Evolutionary conservation across 2,797 vertebrate species (phyloP).

Genomic region (Aphelocoma californica): DNA sequence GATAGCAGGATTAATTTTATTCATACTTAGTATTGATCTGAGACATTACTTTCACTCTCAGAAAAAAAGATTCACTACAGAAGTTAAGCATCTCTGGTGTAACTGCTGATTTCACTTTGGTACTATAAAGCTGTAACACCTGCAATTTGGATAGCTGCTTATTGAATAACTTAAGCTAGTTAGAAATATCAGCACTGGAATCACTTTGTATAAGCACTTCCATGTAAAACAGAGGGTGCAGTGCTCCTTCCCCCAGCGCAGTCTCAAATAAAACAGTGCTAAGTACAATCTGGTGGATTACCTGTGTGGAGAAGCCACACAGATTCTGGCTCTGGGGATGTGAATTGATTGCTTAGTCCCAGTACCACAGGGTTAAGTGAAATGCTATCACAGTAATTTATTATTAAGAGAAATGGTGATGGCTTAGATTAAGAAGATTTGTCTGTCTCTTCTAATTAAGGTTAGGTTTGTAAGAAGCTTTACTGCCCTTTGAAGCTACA

Average conservation of each 20-base stretch:
- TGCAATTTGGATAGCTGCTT: background rate
- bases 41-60: background rate
- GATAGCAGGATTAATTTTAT: background rate
- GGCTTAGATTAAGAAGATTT: conserved; percentile 70
- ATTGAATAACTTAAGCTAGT: background rate
- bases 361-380: conserved; percentile 53
- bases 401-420: conserved; percentile 43
- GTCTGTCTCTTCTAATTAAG: conserved; percentile 64
- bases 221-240: background rate
- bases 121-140: background rate
- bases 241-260: accelerated
- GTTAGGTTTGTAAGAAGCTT: conserved; percentile 64
- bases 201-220: background rate
- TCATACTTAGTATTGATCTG: background rate
- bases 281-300: background rate
- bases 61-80: background rate
- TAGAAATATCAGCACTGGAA: background rate
- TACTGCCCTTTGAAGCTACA: conserved; percentile 46
- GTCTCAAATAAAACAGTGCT: background rate
- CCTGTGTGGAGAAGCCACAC: background rate
- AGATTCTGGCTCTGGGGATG: background rate
- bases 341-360: conserved; percentile 7
- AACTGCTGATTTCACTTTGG: background rate
- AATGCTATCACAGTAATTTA: conserved; percentile 56
- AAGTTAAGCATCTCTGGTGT: background rate